A percentile compares a stretch with the other conserved stretches of the same genome.
phyloP scores from a whole-genome alignment of 2,888 invertebrate genomes.

The Incurvaria masculella region DNA sequence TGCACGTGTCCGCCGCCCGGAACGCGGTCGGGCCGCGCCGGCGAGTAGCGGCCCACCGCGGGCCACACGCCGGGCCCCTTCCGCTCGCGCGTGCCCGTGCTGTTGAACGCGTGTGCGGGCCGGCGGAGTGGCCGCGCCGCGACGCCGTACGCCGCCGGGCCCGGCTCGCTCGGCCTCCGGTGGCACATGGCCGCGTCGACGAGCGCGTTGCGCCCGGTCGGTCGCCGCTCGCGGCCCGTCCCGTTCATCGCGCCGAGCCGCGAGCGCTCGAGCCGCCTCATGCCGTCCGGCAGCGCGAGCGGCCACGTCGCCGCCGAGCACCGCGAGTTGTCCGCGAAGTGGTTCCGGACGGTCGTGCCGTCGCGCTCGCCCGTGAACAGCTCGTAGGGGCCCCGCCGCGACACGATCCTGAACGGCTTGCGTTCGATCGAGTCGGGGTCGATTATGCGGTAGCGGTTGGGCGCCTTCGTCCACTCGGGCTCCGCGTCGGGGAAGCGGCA shows the following conservation, averaged over 20 bases:
- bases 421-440: constrained; percentile 35
- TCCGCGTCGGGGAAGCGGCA: constrained; percentile 34
- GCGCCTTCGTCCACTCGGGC: constrained; percentile 35
- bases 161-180: constrained; percentile 46
- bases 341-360: constrained; percentile 47
- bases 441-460: constrained; percentile 35
- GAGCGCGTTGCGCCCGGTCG: constrained; percentile 43
- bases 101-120: constrained; percentile 33
- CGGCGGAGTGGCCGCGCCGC: constrained; percentile 24
- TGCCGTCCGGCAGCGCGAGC: constrained; percentile 26
- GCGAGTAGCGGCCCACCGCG: constrained; percentile 36
- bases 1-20: constrained; percentile 35
- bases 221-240: constrained; percentile 29
- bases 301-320: constrained; percentile 38
- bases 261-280: constrained; percentile 32
- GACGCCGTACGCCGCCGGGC: constrained; percentile 44
- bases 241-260: constrained; percentile 40
- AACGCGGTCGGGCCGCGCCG: constrained; percentile 22
- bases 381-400: constrained; percentile 40
- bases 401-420: constrained; percentile 35
- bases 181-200: constrained; percentile 47
- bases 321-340: constrained; percentile 35
- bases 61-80: constrained; percentile 43
- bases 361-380: constrained; percentile 51
- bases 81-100: constrained; percentile 29